These are phyloP conservation scores for Zaprionus ornatus DNA, from an alignment of 1,140 invertebrate genomes.

Conservation along the genomic window DNA sequence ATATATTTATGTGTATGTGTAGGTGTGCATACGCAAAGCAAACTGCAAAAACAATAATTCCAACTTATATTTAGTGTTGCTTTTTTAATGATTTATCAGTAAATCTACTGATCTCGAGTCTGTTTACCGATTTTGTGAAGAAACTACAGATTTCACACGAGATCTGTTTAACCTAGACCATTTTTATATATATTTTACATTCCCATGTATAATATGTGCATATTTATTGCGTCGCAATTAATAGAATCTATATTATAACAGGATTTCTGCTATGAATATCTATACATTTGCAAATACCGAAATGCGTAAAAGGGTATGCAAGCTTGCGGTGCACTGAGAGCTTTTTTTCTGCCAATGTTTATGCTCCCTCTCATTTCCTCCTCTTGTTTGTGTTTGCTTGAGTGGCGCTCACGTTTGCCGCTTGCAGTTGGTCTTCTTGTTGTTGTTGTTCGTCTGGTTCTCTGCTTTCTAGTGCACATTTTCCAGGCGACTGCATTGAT, in stretches of 20 bases:
- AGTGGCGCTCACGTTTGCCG: slow-evolving; percentile 16
- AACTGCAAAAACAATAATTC: not conserved
- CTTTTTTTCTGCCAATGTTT: not conserved
- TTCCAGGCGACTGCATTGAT: slow-evolving; percentile 10
- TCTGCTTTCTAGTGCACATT: slow-evolving; percentile 1
- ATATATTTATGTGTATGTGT: not conserved
- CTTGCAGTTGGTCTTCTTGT: too few relatives aligned
- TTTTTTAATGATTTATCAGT: too few relatives aligned
- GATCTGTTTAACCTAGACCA: too few relatives aligned
- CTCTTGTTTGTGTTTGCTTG: slow-evolving; percentile 51
- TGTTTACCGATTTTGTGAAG: too few relatives aligned
- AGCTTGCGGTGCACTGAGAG: slow-evolving; percentile 1
- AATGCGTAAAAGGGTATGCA: not conserved
- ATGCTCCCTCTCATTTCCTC: slow-evolving; percentile 2
- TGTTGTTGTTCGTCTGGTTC: slow-evolving; percentile 18
- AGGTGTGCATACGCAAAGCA: not conserved
- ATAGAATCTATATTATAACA: not conserved
- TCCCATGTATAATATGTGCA: not conserved
- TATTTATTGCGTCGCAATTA: not conserved
- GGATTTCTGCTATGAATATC: not conserved
- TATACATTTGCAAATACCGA: not conserved
- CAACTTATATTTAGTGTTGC: not conserved
- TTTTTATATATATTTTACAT: not conserved
- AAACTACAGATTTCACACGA: too few relatives aligned
- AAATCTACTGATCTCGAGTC: too few relatives aligned